Percentiles rank a stretch among this genome's conserved stretches.
These are phyloP conservation scores for Perizoma flavofasciatum DNA, from an alignment of 2,888 invertebrate species.

Conservation along the genomic window DNA sequence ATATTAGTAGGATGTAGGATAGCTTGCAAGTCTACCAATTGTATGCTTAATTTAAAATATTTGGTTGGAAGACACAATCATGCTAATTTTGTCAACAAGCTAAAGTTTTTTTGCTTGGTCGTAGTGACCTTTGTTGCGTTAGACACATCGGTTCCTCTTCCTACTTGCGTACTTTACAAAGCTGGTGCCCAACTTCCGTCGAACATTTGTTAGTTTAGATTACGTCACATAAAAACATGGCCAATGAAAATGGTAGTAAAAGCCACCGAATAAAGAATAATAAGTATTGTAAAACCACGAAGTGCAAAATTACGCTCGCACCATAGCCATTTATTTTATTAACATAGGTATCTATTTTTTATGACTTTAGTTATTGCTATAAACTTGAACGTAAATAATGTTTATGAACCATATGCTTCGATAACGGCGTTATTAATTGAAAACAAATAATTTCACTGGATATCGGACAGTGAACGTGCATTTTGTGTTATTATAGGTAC, in stretches of 20 bases:
- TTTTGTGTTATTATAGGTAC: not conserved
- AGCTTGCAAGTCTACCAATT: not conserved
- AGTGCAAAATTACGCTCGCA: conserved; percentile 26
- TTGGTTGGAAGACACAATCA: conserved; percentile 41
- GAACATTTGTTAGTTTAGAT: conserved; percentile 42
- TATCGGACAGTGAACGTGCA: conserved; percentile 6
- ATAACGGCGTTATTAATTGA: conserved; percentile 34
- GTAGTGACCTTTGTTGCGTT: conserved; percentile 67
- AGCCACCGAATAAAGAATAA: conserved; percentile 11
- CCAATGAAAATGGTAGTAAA: conserved; percentile 17
- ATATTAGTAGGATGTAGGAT: too few species aligned
- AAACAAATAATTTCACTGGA: conserved; percentile 29
- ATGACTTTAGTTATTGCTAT: conserved; percentile 17
- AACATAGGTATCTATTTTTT: conserved; percentile 19
- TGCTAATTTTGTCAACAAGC: conserved; percentile 56
- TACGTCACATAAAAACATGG: conserved; percentile 31
- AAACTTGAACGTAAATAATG: conserved; percentile 19
- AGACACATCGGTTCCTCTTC: conserved; percentile 74
- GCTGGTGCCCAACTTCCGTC: conserved; percentile 64
- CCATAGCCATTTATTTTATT: conserved; percentile 24
- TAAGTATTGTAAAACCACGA: conserved; percentile 20
- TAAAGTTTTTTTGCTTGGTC: conserved; percentile 60
- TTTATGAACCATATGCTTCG: conserved; percentile 27
- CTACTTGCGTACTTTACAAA: conserved; percentile 62
- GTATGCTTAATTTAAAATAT: conserved; percentile 19